Base-by-base conservation (phyloP, 2,888 invertebrate genomes). In the Acleris holmiana region DNA sequence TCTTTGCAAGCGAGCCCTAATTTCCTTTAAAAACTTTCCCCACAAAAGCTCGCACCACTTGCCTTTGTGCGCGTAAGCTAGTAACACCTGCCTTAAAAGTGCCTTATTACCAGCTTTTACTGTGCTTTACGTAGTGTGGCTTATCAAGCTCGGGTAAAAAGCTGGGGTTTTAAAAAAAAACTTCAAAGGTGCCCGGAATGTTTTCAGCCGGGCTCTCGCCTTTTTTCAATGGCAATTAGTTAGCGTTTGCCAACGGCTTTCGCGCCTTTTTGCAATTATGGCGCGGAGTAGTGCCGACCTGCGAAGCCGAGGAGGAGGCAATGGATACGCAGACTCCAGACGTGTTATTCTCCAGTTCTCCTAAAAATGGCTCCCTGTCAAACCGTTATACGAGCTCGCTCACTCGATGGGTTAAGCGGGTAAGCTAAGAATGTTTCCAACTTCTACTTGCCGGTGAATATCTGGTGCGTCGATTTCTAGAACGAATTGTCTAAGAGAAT, bases 161-260 rank as follows among this genome's bases (percentile, higher is more conserved):
- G 83, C 80, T 80, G 72, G 73, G 73, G 78, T 74, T 82, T 85
- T 78, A 77, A 74, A 81, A 86, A 87, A 88, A 85, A 86, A 90
- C 87, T 85, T 91, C 91, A 92, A 92, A 91, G 89, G 80, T 76
- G 74, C 77, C 73, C 76, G 79, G 82, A 83, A 89, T 88, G 90
- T 91, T 91, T 89, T 88, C 86, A 88, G 88, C 82, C 85, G 88
- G 89, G 84, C 76, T 92, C 91, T 92, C 93, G 90, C 93, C 93
- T 93, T 93, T 93, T 91, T 91, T 92, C 87, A 93, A 93, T 93
- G 93, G 93, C 93, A 93, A 93, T 93, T 93, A 93, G 93, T 93
- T 87, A 85, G 86, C 86, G 86, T 85, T 87, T 83, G 35, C 83
- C 78, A 80, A 78, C 76, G 81, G 83, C 85, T 80, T 79, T 86